Conservation (phyloP, 2,113 vertebrate species). For the Verasper variegatus region DNA sequence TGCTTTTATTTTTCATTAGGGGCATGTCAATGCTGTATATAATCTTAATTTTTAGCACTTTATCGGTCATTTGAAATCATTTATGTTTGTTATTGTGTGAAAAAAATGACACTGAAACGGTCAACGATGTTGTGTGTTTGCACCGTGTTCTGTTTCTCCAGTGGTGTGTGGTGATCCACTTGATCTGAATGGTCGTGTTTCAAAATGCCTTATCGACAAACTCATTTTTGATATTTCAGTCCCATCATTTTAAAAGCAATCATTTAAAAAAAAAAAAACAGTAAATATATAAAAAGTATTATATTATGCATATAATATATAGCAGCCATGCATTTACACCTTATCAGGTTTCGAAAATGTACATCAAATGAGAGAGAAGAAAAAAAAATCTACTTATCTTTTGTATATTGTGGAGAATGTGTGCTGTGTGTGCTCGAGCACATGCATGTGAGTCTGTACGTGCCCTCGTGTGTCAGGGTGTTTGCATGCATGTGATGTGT, state of each 20-base stretch:
- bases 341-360: slow-evolving; percentile 14
- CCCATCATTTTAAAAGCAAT: slow-evolving; percentile 3
- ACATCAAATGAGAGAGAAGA: not conserved
- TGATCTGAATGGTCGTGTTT: slow-evolving; percentile 50
- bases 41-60: slow-evolving; percentile 67
- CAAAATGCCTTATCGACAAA: slow-evolving; percentile 68
- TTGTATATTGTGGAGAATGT: slow-evolving; percentile 55
- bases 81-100: slow-evolving; percentile 25
- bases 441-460: slow-evolving; percentile 46
- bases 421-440: slow-evolving; percentile 12
- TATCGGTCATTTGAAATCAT: slow-evolving; percentile 15
- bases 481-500: slow-evolving; percentile 54
- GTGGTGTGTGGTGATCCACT: slow-evolving; percentile 29
- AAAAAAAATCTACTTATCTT: slow-evolving; percentile 29
- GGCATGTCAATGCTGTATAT: slow-evolving; percentile 30
- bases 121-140: slow-evolving; percentile 22
- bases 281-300: slow-evolving; percentile 9
- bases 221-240: slow-evolving; percentile 31
- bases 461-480: slow-evolving; percentile 51
- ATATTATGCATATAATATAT: slow-evolving; percentile 27
- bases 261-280: slow-evolving; percentile 1
- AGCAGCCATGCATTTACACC: slow-evolving; percentile 3
- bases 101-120: slow-evolving; percentile 19
- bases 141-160: slow-evolving; percentile 28
- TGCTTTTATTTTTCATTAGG: slow-evolving; percentile 39